Evolutionary conservation across 2,888 invertebrate genomes (phyloP), one percentile per base, ranked within the genome.

Genomic region (Cephus rjabovi): DNA sequence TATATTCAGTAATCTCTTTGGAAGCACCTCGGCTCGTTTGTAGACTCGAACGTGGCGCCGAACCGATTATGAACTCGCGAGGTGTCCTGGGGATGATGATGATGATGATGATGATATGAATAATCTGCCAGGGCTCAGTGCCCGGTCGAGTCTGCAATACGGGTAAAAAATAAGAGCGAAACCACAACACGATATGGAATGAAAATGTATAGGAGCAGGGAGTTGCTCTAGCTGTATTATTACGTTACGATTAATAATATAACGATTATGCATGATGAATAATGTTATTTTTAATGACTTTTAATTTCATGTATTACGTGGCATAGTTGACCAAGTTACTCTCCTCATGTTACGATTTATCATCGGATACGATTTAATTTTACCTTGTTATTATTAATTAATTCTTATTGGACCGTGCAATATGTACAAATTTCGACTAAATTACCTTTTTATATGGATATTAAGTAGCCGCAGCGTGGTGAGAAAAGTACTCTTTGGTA

Each of bases 331-430:
- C 71, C 74, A 74, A 76, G 73, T 78, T 78, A 79, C 69, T 77
- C 79, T 81, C 77, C 78, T 82, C 79, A 77, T 73, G 76, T 81
- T 78, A 79, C 78, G 79, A 82, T 79, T 76, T 81, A 79, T 81
- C 74, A 77, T 78, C 77, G 80, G 37, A 79, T 77, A 79, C 77
- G 80, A 76, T 80, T 85, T 84, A 82, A 82, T 82, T 79, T 83
- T 85, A 82, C 81, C 81, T 84, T 83, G 82, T 87, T 86, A 84
- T 85, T 84, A 86, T 87, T 88, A 84, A 85, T 87, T 87, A 85
- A 87, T 87, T 85, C 85, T 87, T 86, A 87, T 88, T 88, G 87
- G 87, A 88, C 83, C 86, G 89, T 89, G 89, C 89, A 89, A 89
- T 89, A 89, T 89, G 87, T 89, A 89, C 87, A 89, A 89, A 89